phyloP scores from a whole-genome alignment of 2,113 vertebrate genomes.

The Camelus bactrianus region DNA sequence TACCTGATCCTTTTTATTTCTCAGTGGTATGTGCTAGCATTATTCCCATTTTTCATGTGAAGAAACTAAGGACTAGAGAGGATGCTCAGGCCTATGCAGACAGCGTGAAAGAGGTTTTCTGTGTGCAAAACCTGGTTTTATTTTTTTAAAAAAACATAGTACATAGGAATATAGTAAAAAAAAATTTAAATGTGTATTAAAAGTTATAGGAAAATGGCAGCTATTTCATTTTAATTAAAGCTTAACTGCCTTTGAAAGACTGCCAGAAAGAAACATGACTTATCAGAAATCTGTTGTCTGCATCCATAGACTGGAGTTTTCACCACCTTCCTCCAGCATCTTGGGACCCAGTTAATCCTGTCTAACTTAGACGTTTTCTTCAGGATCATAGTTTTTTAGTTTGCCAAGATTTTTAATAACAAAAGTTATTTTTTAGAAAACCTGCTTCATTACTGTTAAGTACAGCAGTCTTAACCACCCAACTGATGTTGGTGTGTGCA shows the following conservation, averaged over 20 bases:
- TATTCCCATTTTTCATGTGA: not conserved
- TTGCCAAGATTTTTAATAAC: not conserved
- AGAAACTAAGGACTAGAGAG: not conserved
- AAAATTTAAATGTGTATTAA: not conserved
- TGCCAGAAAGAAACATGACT: not conserved
- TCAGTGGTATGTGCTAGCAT: not conserved
- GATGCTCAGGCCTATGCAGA: not conserved
- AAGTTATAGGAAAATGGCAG: not conserved
- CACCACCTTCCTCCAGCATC: not conserved
- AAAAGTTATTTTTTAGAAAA: not conserved
- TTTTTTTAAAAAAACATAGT: not conserved
- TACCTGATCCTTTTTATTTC: not conserved
- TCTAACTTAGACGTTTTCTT: not conserved
- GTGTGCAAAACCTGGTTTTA: not conserved
- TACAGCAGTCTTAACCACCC: not conserved
- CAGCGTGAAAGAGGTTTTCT: slow-evolving; percentile 12
- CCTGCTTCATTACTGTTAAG: not conserved
- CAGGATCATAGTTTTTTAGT: not conserved
- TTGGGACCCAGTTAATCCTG: not conserved
- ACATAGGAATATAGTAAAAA: not conserved
- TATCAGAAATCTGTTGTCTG: not conserved
- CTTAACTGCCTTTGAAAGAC: not conserved
- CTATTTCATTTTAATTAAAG: slow-evolving; percentile 15
- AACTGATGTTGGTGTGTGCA: not conserved
- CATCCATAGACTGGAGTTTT: not conserved